phyloP scores from a whole-genome alignment of 2,113 vertebrate species.

The Dasypus novemcinctus region DNA sequence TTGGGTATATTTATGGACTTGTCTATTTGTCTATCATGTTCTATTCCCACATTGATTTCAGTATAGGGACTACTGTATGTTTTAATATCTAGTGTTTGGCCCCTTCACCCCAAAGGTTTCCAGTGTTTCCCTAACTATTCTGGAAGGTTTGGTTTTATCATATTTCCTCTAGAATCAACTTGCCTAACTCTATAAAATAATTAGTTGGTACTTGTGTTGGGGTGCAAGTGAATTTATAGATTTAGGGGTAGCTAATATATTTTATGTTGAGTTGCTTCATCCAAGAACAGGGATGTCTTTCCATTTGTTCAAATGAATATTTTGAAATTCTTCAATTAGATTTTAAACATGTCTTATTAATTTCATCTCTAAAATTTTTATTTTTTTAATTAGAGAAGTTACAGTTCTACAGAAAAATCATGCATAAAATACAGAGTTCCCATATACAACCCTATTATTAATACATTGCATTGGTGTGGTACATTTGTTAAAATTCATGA shows the following conservation, averaged over 20 bases:
- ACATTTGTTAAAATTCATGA: too few species aligned
- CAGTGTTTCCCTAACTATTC: neutral
- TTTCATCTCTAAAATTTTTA: too few species aligned
- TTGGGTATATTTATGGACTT: neutral
- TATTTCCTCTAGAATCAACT: neutral
- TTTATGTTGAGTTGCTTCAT: neutral
- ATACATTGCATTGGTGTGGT: too few species aligned
- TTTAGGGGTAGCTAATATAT: neutral
- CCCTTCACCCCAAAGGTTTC: too few species aligned
- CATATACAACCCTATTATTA: too few species aligned
- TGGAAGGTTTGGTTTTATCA: neutral
- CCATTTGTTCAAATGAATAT: neutral
- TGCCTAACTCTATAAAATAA: neutral
- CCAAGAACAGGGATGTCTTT: neutral
- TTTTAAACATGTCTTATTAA: neutral
- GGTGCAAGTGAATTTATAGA: neutral
- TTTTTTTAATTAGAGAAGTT: too few species aligned
- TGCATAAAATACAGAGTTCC: too few species aligned
- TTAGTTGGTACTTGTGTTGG: neutral
- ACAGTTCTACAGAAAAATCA: too few species aligned
- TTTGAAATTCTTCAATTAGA: neutral
- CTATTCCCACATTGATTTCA: neutral
- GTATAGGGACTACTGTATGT: neutral
- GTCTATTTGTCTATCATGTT: neutral
- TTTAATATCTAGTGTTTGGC: neutral